Evolutionary conservation across 1,140 invertebrate genomes (phyloP), one percentile per base, ranked within the genome.

Genomic region (Caerostris extrusa): DNA sequence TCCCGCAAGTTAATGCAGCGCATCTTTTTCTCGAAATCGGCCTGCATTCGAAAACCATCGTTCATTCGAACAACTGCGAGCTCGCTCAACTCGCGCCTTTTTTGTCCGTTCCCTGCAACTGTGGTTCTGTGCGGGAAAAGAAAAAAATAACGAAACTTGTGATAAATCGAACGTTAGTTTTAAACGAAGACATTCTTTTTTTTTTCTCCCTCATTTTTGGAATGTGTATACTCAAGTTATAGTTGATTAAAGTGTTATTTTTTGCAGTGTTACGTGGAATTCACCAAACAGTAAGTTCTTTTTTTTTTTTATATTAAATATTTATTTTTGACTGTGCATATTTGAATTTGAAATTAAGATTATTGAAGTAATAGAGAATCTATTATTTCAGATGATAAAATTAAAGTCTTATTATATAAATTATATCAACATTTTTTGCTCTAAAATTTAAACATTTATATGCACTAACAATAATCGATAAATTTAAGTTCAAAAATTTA

Each of bases 1-100:
- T 34, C 12, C 8, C 71, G 3, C 2, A 53, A 77, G 8, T 77
- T 34, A 77, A 50, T 10, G 71, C 71, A 77, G 50, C 71, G 71
- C 71, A 53, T 77, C 71, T 77, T 77, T 53, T 77, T 53, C 71
- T 53, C 71, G 34, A 12, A 12, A 12, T 5, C 34, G 7, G 34
- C 53, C 71, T 12, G 34, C 71, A 50, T 77, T 77, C 50, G 7
- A 50, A 5, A 50, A 14, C 0, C 34, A 12, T 12, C 71, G 10
- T 53, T 77, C 71, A 77, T 77, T 77, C 71, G 71, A 77, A 19
- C 34, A 12, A 17, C 69, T 34, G 69, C 19, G 69, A 77, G 71
- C 71, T 77, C 71, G 53, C 71, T 53, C 19, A 53, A 77, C 71
- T 77, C 71, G 71, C 71, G 71, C 71, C 34, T 12, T 77, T 77